Evolutionary conservation across 2,888 invertebrate genomes (phyloP).

Genomic region (Quadriops clusia): DNA sequence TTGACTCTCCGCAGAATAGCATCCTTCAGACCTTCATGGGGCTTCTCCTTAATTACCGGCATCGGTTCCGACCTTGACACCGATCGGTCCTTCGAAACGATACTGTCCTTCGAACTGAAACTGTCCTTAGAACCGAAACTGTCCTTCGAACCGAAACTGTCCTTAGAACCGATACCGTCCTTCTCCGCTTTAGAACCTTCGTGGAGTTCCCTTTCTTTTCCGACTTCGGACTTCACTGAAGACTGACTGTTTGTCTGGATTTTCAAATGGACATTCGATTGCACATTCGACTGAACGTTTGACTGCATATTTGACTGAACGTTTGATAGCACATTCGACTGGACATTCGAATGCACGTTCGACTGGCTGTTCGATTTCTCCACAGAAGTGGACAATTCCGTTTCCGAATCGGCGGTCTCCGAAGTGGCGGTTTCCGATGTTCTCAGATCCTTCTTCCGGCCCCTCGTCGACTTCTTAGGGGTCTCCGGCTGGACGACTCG

Average conservation of each 20-base stretch:
- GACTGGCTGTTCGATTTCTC: conserved; percentile 13
- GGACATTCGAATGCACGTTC: conserved; percentile 7
- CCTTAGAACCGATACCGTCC: conserved; percentile 19
- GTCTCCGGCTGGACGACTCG: conserved; percentile 22
- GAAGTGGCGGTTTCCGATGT: conserved; percentile 41
- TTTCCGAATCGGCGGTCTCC: conserved; percentile 48
- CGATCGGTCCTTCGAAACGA: no score
- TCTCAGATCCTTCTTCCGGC: conserved; percentile 51
- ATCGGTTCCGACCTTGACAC: conserved; percentile 13
- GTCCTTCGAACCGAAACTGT: conserved; percentile 6
- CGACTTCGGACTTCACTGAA: conserved; percentile 10
- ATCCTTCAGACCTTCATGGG: conserved; percentile 33
- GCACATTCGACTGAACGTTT: conserved; percentile 7
- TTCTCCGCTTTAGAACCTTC: conserved; percentile 21
- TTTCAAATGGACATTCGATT: conserved; percentile 12
- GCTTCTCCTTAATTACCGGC: conserved; percentile 22
- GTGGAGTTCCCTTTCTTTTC: conserved; percentile 11
- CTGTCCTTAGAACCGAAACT: conserved; percentile 8
- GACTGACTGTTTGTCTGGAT: conserved; percentile 7
- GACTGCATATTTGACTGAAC: conserved; percentile 11
- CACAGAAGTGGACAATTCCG: conserved; percentile 40
- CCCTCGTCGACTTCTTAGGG: conserved; percentile 51
- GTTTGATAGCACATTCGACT: conserved; percentile 11
- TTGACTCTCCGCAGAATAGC: conserved; percentile 33
- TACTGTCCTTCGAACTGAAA: conserved; percentile 4